Conservation (phyloP, 2,113 vertebrate genomes). For the Sturnus vulgaris region DNA sequence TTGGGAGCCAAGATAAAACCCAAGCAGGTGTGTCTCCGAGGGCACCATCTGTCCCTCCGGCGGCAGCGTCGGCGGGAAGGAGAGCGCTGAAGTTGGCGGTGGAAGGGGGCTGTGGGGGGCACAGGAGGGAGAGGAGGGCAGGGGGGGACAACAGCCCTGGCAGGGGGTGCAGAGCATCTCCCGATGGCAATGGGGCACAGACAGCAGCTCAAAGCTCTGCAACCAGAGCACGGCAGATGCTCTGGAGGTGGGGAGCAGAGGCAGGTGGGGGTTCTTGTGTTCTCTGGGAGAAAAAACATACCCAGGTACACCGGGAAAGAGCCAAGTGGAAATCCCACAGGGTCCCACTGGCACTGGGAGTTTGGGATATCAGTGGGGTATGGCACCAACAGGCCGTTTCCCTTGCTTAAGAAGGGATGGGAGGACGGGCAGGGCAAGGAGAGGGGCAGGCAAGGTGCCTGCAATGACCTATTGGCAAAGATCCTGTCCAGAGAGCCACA, state of each 20-base stretch:
- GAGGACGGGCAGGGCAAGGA: background rate
- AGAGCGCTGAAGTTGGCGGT: conserved; percentile 6
- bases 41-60: conserved; percentile 62
- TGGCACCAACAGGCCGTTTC: background rate
- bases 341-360: rapidly evolving
- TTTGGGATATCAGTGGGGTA: background rate
- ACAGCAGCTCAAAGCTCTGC: background rate
- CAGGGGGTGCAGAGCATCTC: background rate
- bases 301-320: rapidly evolving
- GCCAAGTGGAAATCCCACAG: rapidly evolving
- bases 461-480: background rate
- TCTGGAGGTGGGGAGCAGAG: background rate
- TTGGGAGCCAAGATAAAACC: conserved; percentile 55
- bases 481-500: background rate
- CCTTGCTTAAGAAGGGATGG: background rate
- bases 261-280: background rate
- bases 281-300: background rate
- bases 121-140: background rate
- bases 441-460: background rate
- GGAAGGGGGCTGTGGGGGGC: background rate
- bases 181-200: background rate
- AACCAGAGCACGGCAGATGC: background rate
- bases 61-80: conserved; percentile 24
- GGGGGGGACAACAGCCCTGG: background rate
- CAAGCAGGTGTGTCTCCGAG: conserved; percentile 60